Conservation (phyloP, 2,888 invertebrate species). For the Drosophila falleni region DNA sequence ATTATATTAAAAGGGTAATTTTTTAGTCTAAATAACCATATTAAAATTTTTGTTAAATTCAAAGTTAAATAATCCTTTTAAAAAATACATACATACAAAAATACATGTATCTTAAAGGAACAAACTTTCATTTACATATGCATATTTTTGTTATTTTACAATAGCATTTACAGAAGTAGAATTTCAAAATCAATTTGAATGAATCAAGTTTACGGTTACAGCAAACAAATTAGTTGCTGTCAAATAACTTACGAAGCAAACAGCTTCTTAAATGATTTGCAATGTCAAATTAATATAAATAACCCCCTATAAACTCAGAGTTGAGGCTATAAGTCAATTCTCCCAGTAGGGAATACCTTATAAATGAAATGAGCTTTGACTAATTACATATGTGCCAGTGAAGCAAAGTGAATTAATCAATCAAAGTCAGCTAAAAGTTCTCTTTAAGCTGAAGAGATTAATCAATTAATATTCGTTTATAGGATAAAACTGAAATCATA, state of each 20-base stretch:
- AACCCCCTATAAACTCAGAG: neutral
- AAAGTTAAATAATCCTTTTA: too few relatives aligned
- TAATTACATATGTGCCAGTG: neutral
- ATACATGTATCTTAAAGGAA: too few relatives aligned
- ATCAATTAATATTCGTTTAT: constrained; percentile 8
- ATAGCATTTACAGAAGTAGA: neutral
- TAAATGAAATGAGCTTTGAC: neutral
- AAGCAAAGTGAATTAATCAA: neutral
- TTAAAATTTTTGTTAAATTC: too few relatives aligned
- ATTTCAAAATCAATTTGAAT: neutral
- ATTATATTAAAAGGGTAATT: too few relatives aligned
- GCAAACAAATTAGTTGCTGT: neutral
- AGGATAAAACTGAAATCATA: neutral
- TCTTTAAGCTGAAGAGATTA: constrained; percentile 6
- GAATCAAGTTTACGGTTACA: neutral
- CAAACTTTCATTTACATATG: too few relatives aligned
- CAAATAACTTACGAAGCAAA: neutral
- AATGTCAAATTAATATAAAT: neutral
- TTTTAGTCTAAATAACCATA: too few relatives aligned
- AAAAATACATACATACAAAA: too few relatives aligned
- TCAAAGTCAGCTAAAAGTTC: constrained; percentile 4
- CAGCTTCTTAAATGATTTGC: neutral
- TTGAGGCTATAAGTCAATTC: neutral
- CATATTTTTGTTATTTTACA: neutral
- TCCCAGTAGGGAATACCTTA: constrained; percentile 6